A percentile compares a stretch with the other conserved stretches of the same genome.
phyloP scores from a whole-genome alignment of 2,113 vertebrate genomes.

The Leiothrix lutea region DNA sequence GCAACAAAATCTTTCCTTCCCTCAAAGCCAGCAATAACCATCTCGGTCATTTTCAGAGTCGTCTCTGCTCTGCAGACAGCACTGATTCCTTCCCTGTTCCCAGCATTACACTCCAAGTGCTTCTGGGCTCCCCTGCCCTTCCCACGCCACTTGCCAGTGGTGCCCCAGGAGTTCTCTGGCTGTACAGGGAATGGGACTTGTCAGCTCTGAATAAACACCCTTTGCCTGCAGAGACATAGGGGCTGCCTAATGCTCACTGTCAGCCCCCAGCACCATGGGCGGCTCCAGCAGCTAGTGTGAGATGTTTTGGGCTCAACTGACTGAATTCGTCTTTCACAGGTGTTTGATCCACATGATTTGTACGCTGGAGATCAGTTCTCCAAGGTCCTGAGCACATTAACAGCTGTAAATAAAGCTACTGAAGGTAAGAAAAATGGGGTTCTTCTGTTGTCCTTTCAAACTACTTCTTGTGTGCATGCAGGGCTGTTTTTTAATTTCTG shows the following conservation, averaged over 20 bases:
- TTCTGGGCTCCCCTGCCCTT: background rate
- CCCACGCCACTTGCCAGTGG: fast-evolving
- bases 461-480: background rate
- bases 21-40: constrained; percentile 18
- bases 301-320: background rate
- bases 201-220: background rate
- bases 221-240: background rate
- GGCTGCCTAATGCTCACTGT: background rate
- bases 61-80: background rate
- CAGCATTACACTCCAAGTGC: background rate
- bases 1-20: constrained; percentile 12
- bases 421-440: constrained; percentile 80
- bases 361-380: constrained; percentile 89
- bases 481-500: background rate
- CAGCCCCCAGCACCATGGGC: background rate
- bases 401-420: constrained; percentile 89
- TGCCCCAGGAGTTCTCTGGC: background rate
- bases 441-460: background rate
- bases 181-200: background rate
- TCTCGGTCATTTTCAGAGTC: background rate
- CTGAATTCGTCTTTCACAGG: constrained; percentile 70
- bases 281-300: background rate
- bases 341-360: constrained; percentile 89
- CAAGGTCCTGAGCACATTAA: constrained; percentile 86
- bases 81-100: background rate